Conservation (phyloP, 2,888 invertebrate genomes). For the Drepanosiphum platanoidis region DNA sequence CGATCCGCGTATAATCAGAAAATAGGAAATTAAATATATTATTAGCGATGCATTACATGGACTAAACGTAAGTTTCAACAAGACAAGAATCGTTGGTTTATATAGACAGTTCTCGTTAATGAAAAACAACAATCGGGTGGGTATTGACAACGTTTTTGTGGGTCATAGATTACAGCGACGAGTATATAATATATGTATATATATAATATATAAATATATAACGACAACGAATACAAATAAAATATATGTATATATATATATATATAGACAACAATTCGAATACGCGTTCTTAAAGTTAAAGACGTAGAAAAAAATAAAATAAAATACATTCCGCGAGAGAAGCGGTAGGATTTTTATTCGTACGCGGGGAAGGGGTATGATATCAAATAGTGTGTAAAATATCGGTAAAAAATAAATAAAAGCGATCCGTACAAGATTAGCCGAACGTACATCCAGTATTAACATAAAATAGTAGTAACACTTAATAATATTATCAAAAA, state of each 20-base stretch:
- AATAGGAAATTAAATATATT: constrained; percentile 59
- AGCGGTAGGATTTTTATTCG: neutral
- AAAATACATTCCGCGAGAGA: neutral
- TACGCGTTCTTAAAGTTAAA: neutral
- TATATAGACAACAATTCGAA: neutral
- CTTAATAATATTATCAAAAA: constrained; percentile 38
- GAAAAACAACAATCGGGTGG: neutral
- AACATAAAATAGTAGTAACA: constrained; percentile 4
- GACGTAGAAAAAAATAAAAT: neutral
- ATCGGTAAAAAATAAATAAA: constrained; percentile 30
- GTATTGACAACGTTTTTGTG: neutral
- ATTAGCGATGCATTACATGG: constrained; percentile 37
- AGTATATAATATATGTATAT: constrained; percentile 7
- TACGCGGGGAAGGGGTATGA: neutral
- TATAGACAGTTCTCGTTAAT: neutral
- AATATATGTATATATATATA: no score
- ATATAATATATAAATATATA: neutral
- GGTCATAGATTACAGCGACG: no score
- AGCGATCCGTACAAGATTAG: constrained; percentile 37
- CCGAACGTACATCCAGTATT: neutral
- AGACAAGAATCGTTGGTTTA: constrained; percentile 17
- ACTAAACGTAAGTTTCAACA: constrained; percentile 39
- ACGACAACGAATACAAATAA: no score
- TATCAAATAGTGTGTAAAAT: no score
- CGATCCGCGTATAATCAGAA: constrained; percentile 11